A percentile compares a stretch with the other conserved stretches of the same genome.
Conservation (phyloP, 1,140 invertebrate genomes). For the Acyrthosiphon pisum region DNA sequence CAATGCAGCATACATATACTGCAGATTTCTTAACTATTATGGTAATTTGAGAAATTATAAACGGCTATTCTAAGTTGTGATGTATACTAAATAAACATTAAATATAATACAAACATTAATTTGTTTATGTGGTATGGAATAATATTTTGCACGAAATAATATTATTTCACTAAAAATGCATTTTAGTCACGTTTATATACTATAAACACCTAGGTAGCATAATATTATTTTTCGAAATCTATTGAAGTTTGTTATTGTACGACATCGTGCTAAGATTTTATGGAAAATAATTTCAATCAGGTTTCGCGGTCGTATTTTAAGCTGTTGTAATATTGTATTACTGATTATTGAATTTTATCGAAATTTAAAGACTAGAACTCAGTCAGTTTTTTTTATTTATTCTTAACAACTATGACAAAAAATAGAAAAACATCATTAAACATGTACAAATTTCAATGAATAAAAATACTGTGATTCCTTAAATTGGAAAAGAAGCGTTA, state of each 20-base stretch:
- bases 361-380: neutral
- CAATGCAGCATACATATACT: neutral
- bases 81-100: neutral
- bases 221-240: neutral
- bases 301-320: neutral
- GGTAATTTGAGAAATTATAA: neutral
- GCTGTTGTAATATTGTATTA: neutral
- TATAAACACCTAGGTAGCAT: neutral
- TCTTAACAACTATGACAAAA: neutral
- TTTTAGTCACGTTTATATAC: constrained; percentile 7
- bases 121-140: neutral
- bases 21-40: neutral
- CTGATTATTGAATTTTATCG: neutral
- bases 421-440: neutral
- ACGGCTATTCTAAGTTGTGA: neutral
- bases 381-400: neutral
- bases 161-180: neutral
- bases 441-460: neutral
- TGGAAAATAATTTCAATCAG: neutral
- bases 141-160: neutral
- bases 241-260: neutral
- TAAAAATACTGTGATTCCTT: neutral
- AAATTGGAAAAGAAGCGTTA: neutral
- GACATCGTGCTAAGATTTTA: neutral
- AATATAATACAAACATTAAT: neutral